These are phyloP conservation scores for Muschampia plurimacula DNA, from an alignment of 2,888 invertebrate genomes.

Conservation along the genomic window DNA sequence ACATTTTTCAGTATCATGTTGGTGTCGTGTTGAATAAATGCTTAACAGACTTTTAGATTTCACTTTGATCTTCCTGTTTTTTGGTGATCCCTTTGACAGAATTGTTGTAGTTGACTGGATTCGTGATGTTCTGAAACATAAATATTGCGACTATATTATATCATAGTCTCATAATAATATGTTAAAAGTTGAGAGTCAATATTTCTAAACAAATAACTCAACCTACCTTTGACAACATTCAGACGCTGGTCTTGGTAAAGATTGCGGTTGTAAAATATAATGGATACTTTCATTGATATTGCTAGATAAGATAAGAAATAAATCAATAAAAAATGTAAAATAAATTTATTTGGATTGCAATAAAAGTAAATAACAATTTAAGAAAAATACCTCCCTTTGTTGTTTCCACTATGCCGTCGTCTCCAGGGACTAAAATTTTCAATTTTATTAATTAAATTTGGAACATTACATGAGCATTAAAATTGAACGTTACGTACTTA, in stretches of 20 bases:
- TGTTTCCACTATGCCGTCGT: constrained; percentile 51
- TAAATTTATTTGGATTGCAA: not conserved
- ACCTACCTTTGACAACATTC: constrained; percentile 59
- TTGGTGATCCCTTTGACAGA: constrained; percentile 41
- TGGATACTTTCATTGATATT: constrained; percentile 56
- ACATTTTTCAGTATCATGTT: constrained; percentile 12
- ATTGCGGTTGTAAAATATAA: constrained; percentile 66
- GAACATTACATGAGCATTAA: no score
- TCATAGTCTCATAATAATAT: not conserved
- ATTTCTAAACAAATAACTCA: not conserved
- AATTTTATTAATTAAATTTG: not conserved
- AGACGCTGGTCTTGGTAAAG: constrained; percentile 58
- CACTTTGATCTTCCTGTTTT: constrained; percentile 42
- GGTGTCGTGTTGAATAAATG: constrained; percentile 29
- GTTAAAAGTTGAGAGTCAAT: not conserved
- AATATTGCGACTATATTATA: not conserved
- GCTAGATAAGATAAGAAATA: constrained; percentile 1
- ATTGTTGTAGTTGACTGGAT: constrained; percentile 33
- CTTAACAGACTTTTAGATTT: constrained; percentile 54
- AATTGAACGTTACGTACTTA: not conserved
- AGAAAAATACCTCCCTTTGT: constrained; percentile 47
- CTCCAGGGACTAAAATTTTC: constrained; percentile 60
- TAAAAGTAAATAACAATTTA: not conserved
- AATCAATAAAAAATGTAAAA: not conserved
- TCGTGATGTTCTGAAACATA: constrained; percentile 20